Percentiles rank a stretch among this genome's conserved stretches.
Conservation (phyloP, 1,140 invertebrate genomes). For the Zaprionus camerounensis region DNA sequence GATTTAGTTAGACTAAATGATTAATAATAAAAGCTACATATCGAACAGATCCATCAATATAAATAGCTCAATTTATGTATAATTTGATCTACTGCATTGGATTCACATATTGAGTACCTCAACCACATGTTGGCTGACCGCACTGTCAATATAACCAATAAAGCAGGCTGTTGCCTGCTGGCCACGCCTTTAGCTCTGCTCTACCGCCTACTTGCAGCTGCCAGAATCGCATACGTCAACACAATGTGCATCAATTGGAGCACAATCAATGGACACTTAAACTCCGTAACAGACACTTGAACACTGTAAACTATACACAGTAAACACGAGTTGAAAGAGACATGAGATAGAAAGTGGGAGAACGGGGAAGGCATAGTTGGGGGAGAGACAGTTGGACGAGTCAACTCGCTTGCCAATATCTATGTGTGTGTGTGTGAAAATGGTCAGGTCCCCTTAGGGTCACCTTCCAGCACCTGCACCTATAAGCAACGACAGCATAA, state of each 20-base stretch:
- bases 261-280: conserved; percentile 53
- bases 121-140: conserved; percentile 4
- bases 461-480: conserved; percentile 9
- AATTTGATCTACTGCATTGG: background rate
- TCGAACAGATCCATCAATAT: background rate
- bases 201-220: conserved; percentile 4
- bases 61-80: background rate
- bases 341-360: background rate
- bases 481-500: background rate
- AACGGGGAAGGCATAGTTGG: background rate
- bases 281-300: conserved; percentile 53
- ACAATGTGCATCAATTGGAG: conserved; percentile 50
- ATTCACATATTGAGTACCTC: background rate
- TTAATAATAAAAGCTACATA: background rate
- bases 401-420: conserved; percentile 7
- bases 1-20: too few relatives aligned
- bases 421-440: background rate
- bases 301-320: conserved; percentile 46
- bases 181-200: background rate
- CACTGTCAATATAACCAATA: conserved; percentile 42
- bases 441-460: conserved; percentile 1
- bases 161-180: conserved; percentile 19
- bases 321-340: background rate
- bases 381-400: conserved; percentile 3
- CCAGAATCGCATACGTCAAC: conserved; percentile 46